Conservation (phyloP, 2,888 invertebrate genomes). For the Copidosoma aretas region DNA sequence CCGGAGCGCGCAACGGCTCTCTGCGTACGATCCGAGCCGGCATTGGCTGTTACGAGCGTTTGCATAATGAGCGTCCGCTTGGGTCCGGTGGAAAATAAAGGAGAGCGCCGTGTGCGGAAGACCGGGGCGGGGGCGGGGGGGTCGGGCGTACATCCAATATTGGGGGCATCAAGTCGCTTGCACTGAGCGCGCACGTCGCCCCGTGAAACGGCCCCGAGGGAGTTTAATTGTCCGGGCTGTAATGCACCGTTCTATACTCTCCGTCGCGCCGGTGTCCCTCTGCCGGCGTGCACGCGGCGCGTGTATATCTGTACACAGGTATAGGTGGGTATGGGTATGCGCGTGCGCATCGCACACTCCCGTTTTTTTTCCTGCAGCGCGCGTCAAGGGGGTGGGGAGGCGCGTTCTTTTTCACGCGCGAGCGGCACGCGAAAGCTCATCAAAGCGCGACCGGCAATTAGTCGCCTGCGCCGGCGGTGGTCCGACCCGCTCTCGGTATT, state of each 20-base stretch:
- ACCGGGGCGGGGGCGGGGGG: conserved; percentile 16
- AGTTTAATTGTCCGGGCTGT: conserved; percentile 61
- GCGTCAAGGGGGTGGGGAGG: not conserved
- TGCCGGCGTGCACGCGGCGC: not conserved
- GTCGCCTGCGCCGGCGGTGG: not conserved
- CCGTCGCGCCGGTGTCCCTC: too few relatives aligned
- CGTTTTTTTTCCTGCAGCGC: not conserved
- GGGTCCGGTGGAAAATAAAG: not conserved
- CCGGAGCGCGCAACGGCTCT: too few relatives aligned
- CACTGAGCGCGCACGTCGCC: conserved; percentile 54
- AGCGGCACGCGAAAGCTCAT: conserved; percentile 15
- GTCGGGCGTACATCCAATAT: conserved; percentile 56
- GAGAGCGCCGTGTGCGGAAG: not conserved
- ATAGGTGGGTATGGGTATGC: too few relatives aligned
- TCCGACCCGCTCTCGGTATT: too few relatives aligned
- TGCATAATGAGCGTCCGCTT: not conserved
- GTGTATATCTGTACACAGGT: not conserved
- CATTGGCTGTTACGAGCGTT: not conserved
- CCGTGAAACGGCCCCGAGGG: conserved; percentile 51
- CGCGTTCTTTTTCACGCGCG: conserved; percentile 3
- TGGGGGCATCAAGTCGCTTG: conserved; percentile 63
- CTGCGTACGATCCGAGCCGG: too few relatives aligned
- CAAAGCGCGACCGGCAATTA: conserved; percentile 30
- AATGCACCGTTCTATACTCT: conserved; percentile 36
- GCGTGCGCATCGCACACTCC: too few relatives aligned